These are phyloP conservation scores for Urocyon cinereoargenteus DNA, from an alignment of 2,797 vertebrate genomes.

Conservation along the genomic window DNA sequence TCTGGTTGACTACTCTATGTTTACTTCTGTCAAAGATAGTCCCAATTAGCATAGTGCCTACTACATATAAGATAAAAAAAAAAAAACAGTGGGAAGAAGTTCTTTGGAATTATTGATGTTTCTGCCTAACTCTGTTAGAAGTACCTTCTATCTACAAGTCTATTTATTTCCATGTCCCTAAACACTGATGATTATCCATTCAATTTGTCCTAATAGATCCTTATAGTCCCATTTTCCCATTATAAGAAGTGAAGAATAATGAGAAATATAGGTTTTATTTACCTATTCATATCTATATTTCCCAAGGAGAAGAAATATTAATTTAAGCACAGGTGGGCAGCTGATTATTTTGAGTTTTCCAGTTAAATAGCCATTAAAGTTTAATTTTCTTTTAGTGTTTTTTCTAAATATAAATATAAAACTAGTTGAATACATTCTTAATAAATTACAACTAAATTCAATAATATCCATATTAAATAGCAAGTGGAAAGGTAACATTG, in stretches of 20 bases:
- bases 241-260: not conserved
- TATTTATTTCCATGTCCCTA: not conserved
- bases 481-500: not conserved
- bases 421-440: not conserved
- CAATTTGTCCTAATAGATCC: not conserved
- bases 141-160: not conserved
- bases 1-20: not conserved
- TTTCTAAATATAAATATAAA: not conserved
- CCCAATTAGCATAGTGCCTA: not conserved
- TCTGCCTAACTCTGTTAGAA: not conserved
- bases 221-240: not conserved
- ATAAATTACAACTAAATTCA: constrained; percentile 21
- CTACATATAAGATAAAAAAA: not conserved
- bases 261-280: not conserved
- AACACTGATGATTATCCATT: not conserved
- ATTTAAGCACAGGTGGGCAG: not conserved
- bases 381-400: not conserved
- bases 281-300: not conserved
- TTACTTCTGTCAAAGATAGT: not conserved
- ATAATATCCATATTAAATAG: not conserved
- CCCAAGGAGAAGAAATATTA: not conserved
- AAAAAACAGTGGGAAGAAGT: not conserved
- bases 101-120: not conserved
- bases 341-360: not conserved
- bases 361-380: not conserved